Evolutionary conservation across 1,140 invertebrate genomes (phyloP), one percentile per base, ranked within the genome.

Genomic region (Zaprionus nigranus): DNA sequence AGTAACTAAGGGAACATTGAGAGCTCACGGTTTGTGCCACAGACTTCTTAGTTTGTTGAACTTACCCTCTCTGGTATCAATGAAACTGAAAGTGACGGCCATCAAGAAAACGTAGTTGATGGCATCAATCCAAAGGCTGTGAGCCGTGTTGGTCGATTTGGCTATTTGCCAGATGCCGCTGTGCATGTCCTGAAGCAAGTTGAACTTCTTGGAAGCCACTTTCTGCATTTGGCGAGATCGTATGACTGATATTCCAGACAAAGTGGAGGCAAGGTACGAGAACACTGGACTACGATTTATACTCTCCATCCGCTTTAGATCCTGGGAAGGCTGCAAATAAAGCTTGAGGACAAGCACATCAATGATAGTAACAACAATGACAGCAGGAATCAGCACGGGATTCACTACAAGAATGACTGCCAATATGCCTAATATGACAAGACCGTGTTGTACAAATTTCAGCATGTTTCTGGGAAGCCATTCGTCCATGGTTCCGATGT

Each of bases 401-500:
- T 98, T 96, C 1, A 97, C 95, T 3, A 96, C 93, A 1, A 95
- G 93, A 17, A 98, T 95, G 59, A 98, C 93, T 4, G 94, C 80
- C 1, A 96, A 78, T 59, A 96, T 95, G 73, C 96, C 96, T 26
- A 93, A 69, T 92, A 95, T 94, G 1, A 95, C 94, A 22, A 94
- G 65, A 0, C 79, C 80, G 28, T 92, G 90, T 63, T 96, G 95
- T n/a, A 94, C 53, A 0, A 93, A 92, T 82, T 97, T 97, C 75
- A 97, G 94, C 81, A 96, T 94, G 20, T 94, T 92, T 78, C 93
- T 93, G 49, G 97, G 97, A 4, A 98, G 91, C 26, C 94, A 64
- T 90, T 98, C 97, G 92, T 98, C 97, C 79, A 97, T 95, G 26
- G 96, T 95, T 78, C 97, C 97, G 80, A 97, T 94, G 88, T 97